phyloP scores from a whole-genome alignment of 2,113 vertebrate genomes.

The Seriola dumerili region DNA sequence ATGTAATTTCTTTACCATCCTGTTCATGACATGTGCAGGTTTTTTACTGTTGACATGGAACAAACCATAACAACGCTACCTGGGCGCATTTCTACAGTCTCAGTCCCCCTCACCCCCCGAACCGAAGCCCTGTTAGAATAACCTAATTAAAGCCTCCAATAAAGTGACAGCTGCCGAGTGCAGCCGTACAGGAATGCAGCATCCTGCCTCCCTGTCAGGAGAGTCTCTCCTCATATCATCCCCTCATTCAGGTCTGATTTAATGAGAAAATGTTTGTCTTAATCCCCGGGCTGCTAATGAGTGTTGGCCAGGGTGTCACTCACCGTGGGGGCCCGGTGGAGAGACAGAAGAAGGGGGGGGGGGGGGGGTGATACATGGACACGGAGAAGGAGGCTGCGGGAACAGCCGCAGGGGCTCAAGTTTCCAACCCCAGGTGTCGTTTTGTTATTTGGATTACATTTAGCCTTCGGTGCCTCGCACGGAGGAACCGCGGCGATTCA shows the following conservation, averaged over 20 bases:
- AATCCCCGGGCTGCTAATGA: constrained; percentile 68
- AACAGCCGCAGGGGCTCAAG: constrained; percentile 78
- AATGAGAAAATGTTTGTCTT: constrained; percentile 74
- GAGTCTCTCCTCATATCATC: constrained; percentile 35
- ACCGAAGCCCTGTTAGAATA: constrained; percentile 51
- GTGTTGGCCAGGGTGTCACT: constrained; percentile 59
- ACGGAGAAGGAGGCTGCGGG: constrained; percentile 44
- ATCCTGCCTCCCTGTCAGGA: constrained; percentile 43
- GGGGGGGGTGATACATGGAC: not conserved
- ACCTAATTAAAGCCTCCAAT: constrained; percentile 61
- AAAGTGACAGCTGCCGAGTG: constrained; percentile 66
- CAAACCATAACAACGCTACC: constrained; percentile 42
- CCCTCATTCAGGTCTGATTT: constrained; percentile 65
- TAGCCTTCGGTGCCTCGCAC: constrained; percentile 59
- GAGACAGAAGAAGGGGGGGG: not conserved
- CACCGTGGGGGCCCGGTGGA: constrained; percentile 22
- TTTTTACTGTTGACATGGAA: not conserved
- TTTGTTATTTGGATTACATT: constrained; percentile 82
- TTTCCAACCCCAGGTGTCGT: constrained; percentile 82
- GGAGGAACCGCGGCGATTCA: constrained; percentile 56
- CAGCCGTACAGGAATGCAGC: constrained; percentile 45
- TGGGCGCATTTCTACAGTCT: constrained; percentile 19
- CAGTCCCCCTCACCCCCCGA: not conserved
- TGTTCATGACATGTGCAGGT: not conserved
- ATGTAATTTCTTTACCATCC: not conserved